A percentile compares a stretch with the other conserved stretches of the same genome.
phyloP scores from a whole-genome alignment of 2,797 vertebrate genomes.

The Danio choprae region DNA sequence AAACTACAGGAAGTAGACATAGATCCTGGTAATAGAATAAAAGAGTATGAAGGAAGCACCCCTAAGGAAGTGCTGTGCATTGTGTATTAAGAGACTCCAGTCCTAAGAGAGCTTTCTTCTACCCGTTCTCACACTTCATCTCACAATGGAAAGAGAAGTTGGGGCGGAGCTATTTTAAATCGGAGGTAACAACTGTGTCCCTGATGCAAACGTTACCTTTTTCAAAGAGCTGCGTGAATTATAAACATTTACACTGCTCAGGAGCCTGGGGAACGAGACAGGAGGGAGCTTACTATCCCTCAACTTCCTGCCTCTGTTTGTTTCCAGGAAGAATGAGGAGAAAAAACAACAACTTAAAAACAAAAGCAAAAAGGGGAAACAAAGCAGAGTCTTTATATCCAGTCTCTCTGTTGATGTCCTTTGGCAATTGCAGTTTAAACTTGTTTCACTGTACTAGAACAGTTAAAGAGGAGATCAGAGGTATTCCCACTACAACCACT shows the following conservation, averaged over 20 bases:
- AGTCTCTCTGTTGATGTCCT: conserved; percentile 69
- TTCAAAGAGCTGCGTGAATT: conserved; percentile 71
- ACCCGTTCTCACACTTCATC: conserved; percentile 65
- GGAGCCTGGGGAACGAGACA: conserved; percentile 67
- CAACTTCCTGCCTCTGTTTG: conserved; percentile 67
- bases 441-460: conserved; percentile 72
- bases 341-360: conserved; percentile 65
- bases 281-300: conserved; percentile 63
- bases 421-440: conserved; percentile 77
- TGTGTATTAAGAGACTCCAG: conserved; percentile 53
- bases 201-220: conserved; percentile 75
- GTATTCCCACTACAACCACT: conserved; percentile 67
- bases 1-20: conserved; percentile 54
- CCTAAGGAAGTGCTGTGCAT: conserved; percentile 50
- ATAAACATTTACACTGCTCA: conserved; percentile 77
- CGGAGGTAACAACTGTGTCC: conserved; percentile 62
- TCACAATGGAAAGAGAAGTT: conserved; percentile 50
- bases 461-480: conserved; percentile 65
- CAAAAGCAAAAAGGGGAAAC: conserved; percentile 61
- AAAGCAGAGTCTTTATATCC: conserved; percentile 62
- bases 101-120: conserved; percentile 58
- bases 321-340: conserved; percentile 65
- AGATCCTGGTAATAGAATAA: conserved; percentile 62
- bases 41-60: conserved; percentile 56
- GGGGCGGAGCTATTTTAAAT: conserved; percentile 46